Conservation (phyloP, 2,888 invertebrate genomes). For the Tetranychus truncatus region DNA sequence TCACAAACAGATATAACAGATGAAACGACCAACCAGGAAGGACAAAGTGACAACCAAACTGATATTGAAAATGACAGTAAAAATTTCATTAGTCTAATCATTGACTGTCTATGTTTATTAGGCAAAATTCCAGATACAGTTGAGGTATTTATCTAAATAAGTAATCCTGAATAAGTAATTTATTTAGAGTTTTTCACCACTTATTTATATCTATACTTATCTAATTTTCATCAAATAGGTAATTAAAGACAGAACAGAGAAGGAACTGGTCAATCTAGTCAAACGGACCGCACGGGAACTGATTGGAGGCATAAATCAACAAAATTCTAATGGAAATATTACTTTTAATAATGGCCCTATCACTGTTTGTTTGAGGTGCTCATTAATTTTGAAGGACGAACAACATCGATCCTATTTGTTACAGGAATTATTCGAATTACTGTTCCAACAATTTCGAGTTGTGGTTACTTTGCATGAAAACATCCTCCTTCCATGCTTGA, state of each 20-base stretch:
- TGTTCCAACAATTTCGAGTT: constrained; percentile 62
- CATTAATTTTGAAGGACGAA: not conserved
- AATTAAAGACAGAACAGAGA: constrained; percentile 62
- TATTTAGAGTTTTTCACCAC: not conserved
- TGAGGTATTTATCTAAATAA: constrained; percentile 41
- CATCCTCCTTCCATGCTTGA: constrained; percentile 37
- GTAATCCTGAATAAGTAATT: not conserved
- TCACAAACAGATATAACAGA: constrained; percentile 5
- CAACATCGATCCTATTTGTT: constrained; percentile 32
- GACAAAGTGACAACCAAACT: constrained; percentile 23
- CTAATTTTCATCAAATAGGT: constrained; percentile 38
- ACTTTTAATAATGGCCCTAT: not conserved
- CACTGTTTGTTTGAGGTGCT: not conserved
- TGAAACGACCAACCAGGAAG: not conserved
- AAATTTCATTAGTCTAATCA: constrained; percentile 52
- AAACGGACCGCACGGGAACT: constrained; percentile 59
- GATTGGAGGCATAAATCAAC: constrained; percentile 38
- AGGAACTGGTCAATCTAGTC: constrained; percentile 58
- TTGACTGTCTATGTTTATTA: constrained; percentile 64
- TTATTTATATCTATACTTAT: not conserved
- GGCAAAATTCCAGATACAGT: constrained; percentile 66
- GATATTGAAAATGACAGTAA: constrained; percentile 38
- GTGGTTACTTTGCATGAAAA: constrained; percentile 56
- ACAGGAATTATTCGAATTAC: constrained; percentile 46
- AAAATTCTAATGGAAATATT: not conserved